phyloP scores from a whole-genome alignment of 2,113 vertebrate species.

The Macrotus californicus region DNA sequence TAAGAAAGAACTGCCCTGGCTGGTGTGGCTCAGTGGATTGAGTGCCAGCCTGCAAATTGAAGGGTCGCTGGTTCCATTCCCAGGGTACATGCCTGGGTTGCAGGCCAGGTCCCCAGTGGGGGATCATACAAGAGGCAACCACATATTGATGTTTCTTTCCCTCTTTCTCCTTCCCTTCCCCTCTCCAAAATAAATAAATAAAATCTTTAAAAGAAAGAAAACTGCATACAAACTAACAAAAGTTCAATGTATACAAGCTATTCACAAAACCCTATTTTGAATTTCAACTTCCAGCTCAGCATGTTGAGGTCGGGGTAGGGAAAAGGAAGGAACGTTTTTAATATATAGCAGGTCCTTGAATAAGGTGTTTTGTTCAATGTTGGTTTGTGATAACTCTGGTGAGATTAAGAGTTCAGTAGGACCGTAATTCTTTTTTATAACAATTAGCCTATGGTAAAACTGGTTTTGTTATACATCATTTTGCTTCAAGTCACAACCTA shows the following conservation, averaged over 20 bases:
- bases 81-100: too few species aligned
- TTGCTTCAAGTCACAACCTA: background rate
- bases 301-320: background rate
- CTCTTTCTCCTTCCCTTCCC: too few species aligned
- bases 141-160: too few species aligned
- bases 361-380: background rate
- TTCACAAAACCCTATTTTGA: background rate
- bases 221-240: background rate
- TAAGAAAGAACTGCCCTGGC: background rate
- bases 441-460: background rate
- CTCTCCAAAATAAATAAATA: too few species aligned
- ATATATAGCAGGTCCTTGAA: background rate
- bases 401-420: background rate
- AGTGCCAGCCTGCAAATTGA: too few species aligned
- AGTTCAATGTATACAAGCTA: background rate
- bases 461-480: background rate
- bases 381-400: background rate
- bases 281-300: slow-evolving; percentile 15
- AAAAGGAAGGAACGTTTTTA: background rate
- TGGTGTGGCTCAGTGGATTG: too few species aligned
- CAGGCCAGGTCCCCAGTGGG: too few species aligned
- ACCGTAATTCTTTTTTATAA: background rate
- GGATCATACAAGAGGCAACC: too few species aligned
- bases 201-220: background rate
- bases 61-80: too few species aligned